These are phyloP conservation scores for Fregetta grallaria DNA, from an alignment of 2,113 vertebrate species.

Conservation along the genomic window DNA sequence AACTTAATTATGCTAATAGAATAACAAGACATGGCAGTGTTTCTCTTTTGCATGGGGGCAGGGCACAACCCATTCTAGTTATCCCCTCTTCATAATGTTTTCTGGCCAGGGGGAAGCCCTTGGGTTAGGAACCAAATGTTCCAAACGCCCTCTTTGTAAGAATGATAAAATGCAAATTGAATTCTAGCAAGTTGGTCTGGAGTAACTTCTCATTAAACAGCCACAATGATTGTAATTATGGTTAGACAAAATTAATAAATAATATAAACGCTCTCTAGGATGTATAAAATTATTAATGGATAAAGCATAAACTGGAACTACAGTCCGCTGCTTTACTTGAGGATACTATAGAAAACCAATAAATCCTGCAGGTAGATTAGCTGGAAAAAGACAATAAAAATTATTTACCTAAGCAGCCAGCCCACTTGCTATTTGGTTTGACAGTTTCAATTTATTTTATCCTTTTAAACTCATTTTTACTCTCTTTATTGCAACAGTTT, in stretches of 20 bases:
- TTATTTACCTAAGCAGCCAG: conserved; percentile 64
- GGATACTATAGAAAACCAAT: conserved; percentile 41
- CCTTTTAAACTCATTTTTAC: conserved; percentile 62
- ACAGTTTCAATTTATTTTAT: conserved; percentile 69
- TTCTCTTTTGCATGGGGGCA: not conserved
- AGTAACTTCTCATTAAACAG: conserved; percentile 61
- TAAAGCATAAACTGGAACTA: conserved; percentile 57
- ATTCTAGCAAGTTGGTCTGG: conserved; percentile 41
- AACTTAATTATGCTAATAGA: not conserved
- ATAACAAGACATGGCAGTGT: not conserved
- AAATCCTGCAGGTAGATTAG: conserved; percentile 60
- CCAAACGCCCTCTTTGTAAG: not conserved
- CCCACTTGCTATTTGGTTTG: conserved; percentile 51
- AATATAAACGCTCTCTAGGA: conserved; percentile 59
- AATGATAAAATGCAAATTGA: conserved; percentile 16
- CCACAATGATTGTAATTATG: not conserved
- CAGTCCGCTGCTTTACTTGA: conserved; percentile 64
- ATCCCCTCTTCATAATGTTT: not conserved
- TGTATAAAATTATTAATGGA: conserved; percentile 69
- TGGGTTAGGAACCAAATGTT: not conserved
- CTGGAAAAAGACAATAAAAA: conserved; percentile 61
- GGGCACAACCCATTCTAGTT: not conserved
- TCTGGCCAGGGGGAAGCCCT: not conserved
- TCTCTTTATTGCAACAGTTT: conserved; percentile 60
- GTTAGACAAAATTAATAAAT: conserved; percentile 63